phyloP scores from a whole-genome alignment of 2,797 vertebrate genomes.

The Vespertilio murinus region DNA sequence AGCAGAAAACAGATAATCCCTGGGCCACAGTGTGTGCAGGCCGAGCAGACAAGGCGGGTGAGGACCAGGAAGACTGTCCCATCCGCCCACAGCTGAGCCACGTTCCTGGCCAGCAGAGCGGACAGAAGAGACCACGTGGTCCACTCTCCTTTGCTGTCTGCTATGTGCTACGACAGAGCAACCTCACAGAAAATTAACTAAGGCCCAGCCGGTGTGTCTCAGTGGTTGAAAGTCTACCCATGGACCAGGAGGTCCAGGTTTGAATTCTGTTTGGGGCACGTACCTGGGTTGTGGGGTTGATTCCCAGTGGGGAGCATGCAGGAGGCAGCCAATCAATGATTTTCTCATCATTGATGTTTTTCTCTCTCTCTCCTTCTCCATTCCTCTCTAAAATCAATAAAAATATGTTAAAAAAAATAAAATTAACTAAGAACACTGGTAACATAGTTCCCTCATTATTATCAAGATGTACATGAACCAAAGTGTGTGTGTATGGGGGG shows the following conservation, averaged over 20 bases:
- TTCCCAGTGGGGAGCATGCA: no score
- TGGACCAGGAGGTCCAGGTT: no score
- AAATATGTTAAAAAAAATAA: no score
- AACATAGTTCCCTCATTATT: background rate
- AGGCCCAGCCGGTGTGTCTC: no score
- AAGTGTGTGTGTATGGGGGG: background rate
- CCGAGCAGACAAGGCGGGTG: background rate
- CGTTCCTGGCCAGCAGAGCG: background rate
- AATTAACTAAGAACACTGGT: background rate
- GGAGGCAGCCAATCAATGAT: no score
- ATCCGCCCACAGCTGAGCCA: background rate
- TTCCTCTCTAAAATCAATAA: no score
- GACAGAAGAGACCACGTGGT: fast-evolving
- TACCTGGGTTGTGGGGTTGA: no score
- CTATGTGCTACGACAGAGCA: fast-evolving
- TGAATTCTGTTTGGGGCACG: no score
- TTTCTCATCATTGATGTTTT: no score
- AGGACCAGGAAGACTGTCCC: background rate
- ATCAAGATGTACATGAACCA: constrained; percentile 26
- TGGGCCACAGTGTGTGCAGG: background rate
- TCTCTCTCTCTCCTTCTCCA: no score
- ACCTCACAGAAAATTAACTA: background rate
- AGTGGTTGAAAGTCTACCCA: no score
- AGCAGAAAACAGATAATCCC: background rate
- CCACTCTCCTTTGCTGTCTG: background rate